A percentile compares a stretch with the other conserved stretches of the same genome.
Evolutionary conservation across 2,888 invertebrate species (phyloP).

Genomic region (Dastarcus helophoroides): DNA sequence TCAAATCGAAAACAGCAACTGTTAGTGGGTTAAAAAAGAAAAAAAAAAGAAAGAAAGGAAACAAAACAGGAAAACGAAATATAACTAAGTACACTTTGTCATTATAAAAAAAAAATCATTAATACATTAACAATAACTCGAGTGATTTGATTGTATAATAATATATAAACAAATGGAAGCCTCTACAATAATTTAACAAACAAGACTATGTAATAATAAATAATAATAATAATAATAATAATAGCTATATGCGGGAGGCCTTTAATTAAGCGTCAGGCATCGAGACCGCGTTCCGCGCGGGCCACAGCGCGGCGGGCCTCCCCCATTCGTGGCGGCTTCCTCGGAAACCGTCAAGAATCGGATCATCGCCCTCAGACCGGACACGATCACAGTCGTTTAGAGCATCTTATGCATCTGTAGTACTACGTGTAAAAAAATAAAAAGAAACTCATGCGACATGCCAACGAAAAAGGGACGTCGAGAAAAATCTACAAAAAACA

Average conservation of each 20-base stretch:
- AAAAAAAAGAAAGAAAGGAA: too few relatives aligned
- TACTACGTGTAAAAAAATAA: slow-evolving; percentile 31
- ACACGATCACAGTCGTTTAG: slow-evolving; percentile 28
- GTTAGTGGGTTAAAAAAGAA: slow-evolving; percentile 31
- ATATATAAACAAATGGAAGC: slow-evolving; percentile 34
- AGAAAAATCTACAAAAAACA: slow-evolving; percentile 20
- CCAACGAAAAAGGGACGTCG: slow-evolving; percentile 22
- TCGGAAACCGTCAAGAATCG: neutral
- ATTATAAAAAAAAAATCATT: slow-evolving; percentile 15
- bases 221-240: too few relatives aligned
- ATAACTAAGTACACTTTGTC: slow-evolving; percentile 33
- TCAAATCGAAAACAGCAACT: slow-evolving; percentile 30
- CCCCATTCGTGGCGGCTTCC: neutral
- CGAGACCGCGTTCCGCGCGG: slow-evolving; percentile 13
- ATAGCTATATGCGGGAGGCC: slow-evolving; percentile 34
- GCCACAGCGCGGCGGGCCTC: slow-evolving; percentile 3
- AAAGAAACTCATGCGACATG: slow-evolving; percentile 33
- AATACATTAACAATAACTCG: slow-evolving; percentile 18
- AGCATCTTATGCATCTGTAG: slow-evolving; percentile 40
- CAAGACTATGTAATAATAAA: too few relatives aligned
- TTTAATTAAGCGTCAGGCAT: slow-evolving; percentile 30
- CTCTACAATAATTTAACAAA: slow-evolving; percentile 36
- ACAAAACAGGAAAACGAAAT: slow-evolving; percentile 26
- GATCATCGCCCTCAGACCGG: slow-evolving; percentile 5
- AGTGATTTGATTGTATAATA: slow-evolving; percentile 24